Percentiles rank a stretch among this genome's conserved stretches.
phyloP scores from a whole-genome alignment of 2,113 vertebrate genomes.

The Hippocampus abdominalis region DNA sequence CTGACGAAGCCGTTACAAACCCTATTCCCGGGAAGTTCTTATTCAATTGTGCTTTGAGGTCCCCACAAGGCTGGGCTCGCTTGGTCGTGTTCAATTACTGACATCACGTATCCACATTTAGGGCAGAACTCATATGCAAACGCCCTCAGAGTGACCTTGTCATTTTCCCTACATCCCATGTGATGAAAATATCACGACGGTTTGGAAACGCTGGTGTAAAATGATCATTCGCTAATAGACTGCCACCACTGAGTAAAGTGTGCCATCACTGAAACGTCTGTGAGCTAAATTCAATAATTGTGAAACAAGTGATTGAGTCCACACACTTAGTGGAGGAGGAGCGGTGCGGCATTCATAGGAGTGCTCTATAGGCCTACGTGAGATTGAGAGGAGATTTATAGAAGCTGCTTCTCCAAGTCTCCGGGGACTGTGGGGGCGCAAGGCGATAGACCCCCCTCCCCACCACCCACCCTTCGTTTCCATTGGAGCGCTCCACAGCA shows the following conservation, averaged over 20 bases:
- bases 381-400: constrained; percentile 59
- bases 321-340: constrained; percentile 8
- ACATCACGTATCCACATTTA: constrained; percentile 28
- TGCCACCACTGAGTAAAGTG: not conserved
- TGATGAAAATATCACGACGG: constrained; percentile 16
- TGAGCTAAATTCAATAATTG: constrained; percentile 13
- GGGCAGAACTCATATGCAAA: constrained; percentile 10
- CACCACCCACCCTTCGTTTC: constrained; percentile 47
- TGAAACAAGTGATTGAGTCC: constrained; percentile 25
- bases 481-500: constrained; percentile 59
- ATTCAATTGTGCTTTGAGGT: constrained; percentile 42
- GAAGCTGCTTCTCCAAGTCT: constrained; percentile 50
- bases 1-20: constrained; percentile 26
- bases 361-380: constrained; percentile 29
- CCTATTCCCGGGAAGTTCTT: constrained; percentile 48
- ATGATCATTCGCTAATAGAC: constrained; percentile 5
- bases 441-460: constrained; percentile 46
- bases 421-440: constrained; percentile 64
- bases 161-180: constrained; percentile 8
- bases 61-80: constrained; percentile 37
- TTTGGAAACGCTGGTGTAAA: constrained; percentile 2
- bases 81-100: constrained; percentile 46
- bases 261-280: constrained; percentile 10
- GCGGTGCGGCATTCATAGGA: constrained; percentile 19
- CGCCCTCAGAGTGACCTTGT: constrained; percentile 58